Percentiles rank a stretch among this genome's conserved stretches.
Evolutionary conservation across 1,140 invertebrate genomes (phyloP).

Genomic region (Anastrepha ludens): DNA sequence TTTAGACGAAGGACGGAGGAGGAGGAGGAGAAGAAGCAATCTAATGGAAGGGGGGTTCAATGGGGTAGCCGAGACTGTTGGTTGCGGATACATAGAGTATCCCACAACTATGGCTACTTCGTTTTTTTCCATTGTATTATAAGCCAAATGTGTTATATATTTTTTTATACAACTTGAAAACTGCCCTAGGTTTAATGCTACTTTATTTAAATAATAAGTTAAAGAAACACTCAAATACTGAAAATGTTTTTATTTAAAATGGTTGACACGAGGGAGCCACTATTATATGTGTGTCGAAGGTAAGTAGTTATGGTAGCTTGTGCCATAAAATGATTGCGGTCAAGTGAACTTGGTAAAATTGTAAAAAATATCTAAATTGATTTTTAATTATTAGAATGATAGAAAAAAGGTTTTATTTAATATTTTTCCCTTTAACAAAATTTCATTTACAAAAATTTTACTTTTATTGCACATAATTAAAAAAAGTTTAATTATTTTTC

Average conservation of each 20-base stretch:
- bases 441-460: too few species aligned
- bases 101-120: slow-evolving; percentile 15
- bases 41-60: slow-evolving; percentile 36
- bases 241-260: not conserved
- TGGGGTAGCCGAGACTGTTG: slow-evolving; percentile 4
- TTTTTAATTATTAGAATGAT: too few species aligned
- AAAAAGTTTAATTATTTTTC: too few species aligned
- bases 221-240: slow-evolving; percentile 40
- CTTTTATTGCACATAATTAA: too few species aligned
- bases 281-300: too few species aligned
- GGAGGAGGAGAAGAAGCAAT: not conserved
- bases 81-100: not conserved
- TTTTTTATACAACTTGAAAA: slow-evolving; percentile 53
- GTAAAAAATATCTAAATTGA: too few species aligned
- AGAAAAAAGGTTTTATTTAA: too few species aligned
- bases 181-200: slow-evolving; percentile 39
- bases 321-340: too few species aligned
- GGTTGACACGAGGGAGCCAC: not conserved
- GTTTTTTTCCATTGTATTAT: slow-evolving; percentile 52
- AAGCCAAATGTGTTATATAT: slow-evolving; percentile 56
- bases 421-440: too few species aligned
- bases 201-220: slow-evolving; percentile 52
- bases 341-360: too few species aligned
- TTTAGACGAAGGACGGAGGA: slow-evolving; percentile 2
- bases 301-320: too few species aligned